These are phyloP conservation scores for Brachyptera putata DNA, from an alignment of 2,888 invertebrate genomes.

Conservation along the genomic window DNA sequence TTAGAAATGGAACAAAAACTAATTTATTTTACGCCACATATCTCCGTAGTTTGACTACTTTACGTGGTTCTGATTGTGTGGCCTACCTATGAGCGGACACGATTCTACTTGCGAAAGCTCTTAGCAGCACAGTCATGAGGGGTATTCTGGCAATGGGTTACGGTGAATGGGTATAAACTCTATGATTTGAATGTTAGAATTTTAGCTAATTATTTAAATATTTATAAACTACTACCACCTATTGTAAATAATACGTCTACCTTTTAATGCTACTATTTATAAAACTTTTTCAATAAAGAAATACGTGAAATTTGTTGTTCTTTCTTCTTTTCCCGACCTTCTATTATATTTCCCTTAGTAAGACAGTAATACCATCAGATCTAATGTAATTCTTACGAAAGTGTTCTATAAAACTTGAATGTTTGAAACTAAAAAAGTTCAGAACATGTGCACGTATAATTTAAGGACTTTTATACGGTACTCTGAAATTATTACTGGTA, in stretches of 20 bases:
- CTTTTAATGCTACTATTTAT: slow-evolving; percentile 23
- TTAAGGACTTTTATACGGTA: too few species aligned
- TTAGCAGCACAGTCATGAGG: background rate
- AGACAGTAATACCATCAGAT: too few species aligned
- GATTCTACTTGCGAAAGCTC: background rate
- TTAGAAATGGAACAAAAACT: background rate
- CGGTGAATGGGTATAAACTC: slow-evolving; percentile 18
- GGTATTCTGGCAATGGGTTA: slow-evolving; percentile 19
- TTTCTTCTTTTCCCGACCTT: background rate
- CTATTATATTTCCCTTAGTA: too few species aligned
- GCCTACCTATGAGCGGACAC: background rate
- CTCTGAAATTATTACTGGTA: too few species aligned
- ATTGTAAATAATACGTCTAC: slow-evolving; percentile 17
- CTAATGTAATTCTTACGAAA: too few species aligned
- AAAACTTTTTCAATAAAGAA: slow-evolving; percentile 26
- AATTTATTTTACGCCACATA: slow-evolving; percentile 6
- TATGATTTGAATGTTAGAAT: background rate
- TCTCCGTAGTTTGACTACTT: slow-evolving; percentile 4
- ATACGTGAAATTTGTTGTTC: background rate
- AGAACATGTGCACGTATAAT: too few species aligned
- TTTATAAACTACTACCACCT: background rate
- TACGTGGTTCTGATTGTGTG: background rate
- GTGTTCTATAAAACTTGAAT: too few species aligned
- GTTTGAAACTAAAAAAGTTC: too few species aligned
- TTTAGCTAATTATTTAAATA: background rate